Evolutionary conservation across 2,888 invertebrate genomes (phyloP), one percentile per base, ranked within the genome.

Genomic region (Brenthis hecate): DNA sequence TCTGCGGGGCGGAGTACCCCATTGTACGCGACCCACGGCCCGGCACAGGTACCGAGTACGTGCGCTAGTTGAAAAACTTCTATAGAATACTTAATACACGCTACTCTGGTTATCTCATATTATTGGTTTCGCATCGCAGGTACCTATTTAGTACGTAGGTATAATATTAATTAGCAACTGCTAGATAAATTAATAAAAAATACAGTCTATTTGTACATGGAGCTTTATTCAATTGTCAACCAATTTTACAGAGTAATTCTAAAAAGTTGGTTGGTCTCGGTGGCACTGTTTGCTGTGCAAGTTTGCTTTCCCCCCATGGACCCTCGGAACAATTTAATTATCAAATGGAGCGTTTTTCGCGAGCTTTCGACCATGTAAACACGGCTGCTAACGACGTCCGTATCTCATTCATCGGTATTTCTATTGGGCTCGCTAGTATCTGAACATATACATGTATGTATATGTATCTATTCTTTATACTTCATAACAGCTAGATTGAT

Each of bases 1-100:
- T 62, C 54, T 32, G 53, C 58, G 68, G 66, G 68, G 56, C 53
- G 63, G 66, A 55, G 70, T 43, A 65, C 73, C 71, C 71, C 51
- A 62, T 65, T 70, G 67, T 70, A 36, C 53, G 55, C 64, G 60
- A 57, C 72, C 72, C 71, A 53, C 51, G 3, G 36, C 48, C 36
- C 11, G 36, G 28, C 50, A 13, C 32, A 2, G 47, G 28, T 32
- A 50, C 60, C 48, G 13, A 32, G 53, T 60, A 66, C 66, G 58
- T 55, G 60, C 54, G 23, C 48, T 54, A 48, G 55, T 13, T 19
- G n/a, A 36, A 28, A 8, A 36, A 13, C 32, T 56, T 3, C 56
- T 56, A n/a, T n/a, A 11, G 28, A 50, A 60, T 50, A 32, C 28
- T 60, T 60, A 50, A 28, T 60, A 60, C 16, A 58, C 28, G 60